phyloP scores from a whole-genome alignment of 2,113 vertebrate genomes.

The Muscicapa adusta region DNA sequence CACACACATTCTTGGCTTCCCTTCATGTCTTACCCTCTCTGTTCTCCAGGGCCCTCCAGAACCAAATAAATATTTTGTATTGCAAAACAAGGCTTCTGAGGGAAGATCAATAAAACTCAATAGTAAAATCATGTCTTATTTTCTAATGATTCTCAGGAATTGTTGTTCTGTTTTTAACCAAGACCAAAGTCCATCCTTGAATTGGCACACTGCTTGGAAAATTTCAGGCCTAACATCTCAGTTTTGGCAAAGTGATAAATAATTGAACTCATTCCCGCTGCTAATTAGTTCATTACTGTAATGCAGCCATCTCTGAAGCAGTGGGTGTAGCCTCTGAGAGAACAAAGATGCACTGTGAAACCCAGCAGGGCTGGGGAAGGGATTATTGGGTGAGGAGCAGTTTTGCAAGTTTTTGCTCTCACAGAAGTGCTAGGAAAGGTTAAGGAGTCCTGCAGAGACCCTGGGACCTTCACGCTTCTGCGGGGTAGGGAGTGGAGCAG shows the following conservation, averaged over 20 bases:
- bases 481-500: not conserved
- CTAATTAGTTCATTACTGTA: conserved; percentile 36
- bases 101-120: not conserved
- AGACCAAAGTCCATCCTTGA: not conserved
- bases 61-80: not conserved
- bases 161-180: not conserved
- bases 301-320: not conserved
- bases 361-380: not conserved
- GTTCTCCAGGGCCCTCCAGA: not conserved
- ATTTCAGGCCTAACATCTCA: not conserved
- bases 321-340: not conserved
- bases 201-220: not conserved
- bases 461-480: not conserved
- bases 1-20: fast-evolving
- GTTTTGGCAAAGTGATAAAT: not conserved
- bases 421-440: not conserved
- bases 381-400: not conserved
- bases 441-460: not conserved
- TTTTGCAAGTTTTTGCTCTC: not conserved
- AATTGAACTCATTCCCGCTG: not conserved
- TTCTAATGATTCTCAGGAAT: not conserved
- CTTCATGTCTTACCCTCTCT: not conserved
- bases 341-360: fast-evolving
- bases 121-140: not conserved
- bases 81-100: not conserved